Evolutionary conservation across 1,140 invertebrate species (phyloP).

Genomic region (Portunus trituberculatus): DNA sequence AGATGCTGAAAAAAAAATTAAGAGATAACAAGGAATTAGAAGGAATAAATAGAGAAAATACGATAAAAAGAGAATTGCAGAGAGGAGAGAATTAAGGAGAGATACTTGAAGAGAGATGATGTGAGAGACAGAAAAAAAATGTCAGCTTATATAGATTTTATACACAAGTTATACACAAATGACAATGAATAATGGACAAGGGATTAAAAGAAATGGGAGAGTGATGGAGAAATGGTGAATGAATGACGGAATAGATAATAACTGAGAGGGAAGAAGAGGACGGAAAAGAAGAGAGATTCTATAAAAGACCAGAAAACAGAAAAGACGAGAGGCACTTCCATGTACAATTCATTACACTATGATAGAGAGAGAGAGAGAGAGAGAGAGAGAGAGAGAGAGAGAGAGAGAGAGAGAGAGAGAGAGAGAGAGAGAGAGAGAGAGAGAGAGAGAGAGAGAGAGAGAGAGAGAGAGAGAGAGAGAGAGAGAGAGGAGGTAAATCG

Average conservation of each 20-base stretch:
- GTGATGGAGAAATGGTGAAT: too few relatives aligned
- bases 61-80: background rate
- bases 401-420: background rate
- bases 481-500: background rate
- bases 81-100: background rate
- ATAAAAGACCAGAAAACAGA: too few relatives aligned
- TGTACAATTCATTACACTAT: background rate
- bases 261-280: too few relatives aligned
- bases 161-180: background rate
- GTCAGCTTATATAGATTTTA: background rate
- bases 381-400: background rate
- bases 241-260: too few relatives aligned
- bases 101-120: too few relatives aligned
- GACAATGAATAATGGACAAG: background rate
- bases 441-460: background rate
- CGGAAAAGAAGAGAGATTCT: too few relatives aligned
- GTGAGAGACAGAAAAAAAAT: too few relatives aligned
- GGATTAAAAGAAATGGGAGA: too few relatives aligned
- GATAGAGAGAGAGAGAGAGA: background rate
- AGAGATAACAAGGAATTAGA: background rate
- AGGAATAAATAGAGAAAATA: background rate
- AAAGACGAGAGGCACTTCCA: background rate
- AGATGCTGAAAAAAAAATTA: too few relatives aligned
- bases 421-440: slow-evolving; percentile 49
- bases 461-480: slow-evolving; percentile 39